Percentiles rank a stretch among this genome's conserved stretches.
Evolutionary conservation across 2,113 vertebrate species (phyloP).

Genomic region (Gasterosteus aculeatus): DNA sequence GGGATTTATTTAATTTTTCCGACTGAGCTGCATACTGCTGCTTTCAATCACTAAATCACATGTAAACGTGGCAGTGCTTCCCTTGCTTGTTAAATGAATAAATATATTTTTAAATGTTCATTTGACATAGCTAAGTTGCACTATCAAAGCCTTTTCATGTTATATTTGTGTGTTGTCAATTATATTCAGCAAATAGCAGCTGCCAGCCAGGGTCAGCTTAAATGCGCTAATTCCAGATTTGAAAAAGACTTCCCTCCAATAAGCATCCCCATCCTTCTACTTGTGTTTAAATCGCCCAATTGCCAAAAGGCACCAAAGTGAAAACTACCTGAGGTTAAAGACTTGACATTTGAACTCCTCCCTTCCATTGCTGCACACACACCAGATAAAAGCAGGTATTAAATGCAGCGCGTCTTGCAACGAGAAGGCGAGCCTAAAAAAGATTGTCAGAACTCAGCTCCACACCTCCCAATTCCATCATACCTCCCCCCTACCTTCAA

Average conservation of each 20-base stretch:
- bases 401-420: conserved; percentile 58
- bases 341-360: conserved; percentile 58
- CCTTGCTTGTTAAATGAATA: neutral
- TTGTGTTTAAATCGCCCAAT: conserved; percentile 26
- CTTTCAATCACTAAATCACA: neutral
- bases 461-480: conserved; percentile 56
- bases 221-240: neutral
- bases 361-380: conserved; percentile 37
- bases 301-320: conserved; percentile 9
- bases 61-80: neutral
- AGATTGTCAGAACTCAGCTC: conserved; percentile 48
- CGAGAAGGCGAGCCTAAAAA: conserved; percentile 41
- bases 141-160: neutral
- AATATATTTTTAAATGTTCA: neutral
- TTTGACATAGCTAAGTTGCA: neutral
- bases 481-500: conserved; percentile 50
- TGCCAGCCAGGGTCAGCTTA: neutral
- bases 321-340: conserved; percentile 46
- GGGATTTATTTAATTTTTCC: neutral
- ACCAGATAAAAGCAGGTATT: conserved; percentile 62
- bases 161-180: neutral
- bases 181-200: neutral
- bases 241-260: conserved; percentile 9
- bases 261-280: conserved; percentile 8
- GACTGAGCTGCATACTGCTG: neutral